These are phyloP conservation scores for Troglohyphantes excavatus DNA, from an alignment of 2,888 invertebrate genomes.

Conservation along the genomic window DNA sequence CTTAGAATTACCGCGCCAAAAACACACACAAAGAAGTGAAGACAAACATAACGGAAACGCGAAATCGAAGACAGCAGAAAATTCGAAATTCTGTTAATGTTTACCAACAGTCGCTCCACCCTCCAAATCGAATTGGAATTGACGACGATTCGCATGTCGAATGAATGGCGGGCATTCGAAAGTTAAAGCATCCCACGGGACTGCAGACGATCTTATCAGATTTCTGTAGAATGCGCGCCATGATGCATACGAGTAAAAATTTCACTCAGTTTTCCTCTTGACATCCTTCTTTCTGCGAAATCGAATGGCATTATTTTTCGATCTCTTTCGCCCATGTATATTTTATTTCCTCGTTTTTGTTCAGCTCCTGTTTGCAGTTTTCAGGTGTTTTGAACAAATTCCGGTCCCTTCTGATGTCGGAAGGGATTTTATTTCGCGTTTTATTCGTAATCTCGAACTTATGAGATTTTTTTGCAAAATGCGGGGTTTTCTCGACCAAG, in stretches of 20 bases:
- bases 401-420: background rate
- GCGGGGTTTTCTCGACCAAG: no score
- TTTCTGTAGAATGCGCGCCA: slow-evolving; percentile 26
- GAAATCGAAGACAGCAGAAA: slow-evolving; percentile 54
- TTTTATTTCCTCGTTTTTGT: background rate
- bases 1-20: slow-evolving; percentile 27
- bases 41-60: slow-evolving; percentile 40
- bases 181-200: slow-evolving; percentile 34
- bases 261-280: background rate
- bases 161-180: slow-evolving; percentile 56
- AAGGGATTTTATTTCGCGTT: background rate
- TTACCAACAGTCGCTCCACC: slow-evolving; percentile 65
- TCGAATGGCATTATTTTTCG: background rate
- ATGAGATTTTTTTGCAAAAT: background rate
- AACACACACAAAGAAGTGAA: slow-evolving; percentile 41
- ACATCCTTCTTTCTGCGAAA: background rate
- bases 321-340: slow-evolving; percentile 1
- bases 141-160: slow-evolving; percentile 50
- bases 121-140: slow-evolving; percentile 64
- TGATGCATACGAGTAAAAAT: background rate
- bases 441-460: background rate
- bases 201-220: slow-evolving; percentile 43
- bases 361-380: background rate
- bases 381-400: background rate
- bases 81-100: slow-evolving; percentile 70